A percentile compares a stretch with the other conserved stretches of the same genome.
Conservation (phyloP, 2,113 vertebrate species). For the Varanus salvator region DNA sequence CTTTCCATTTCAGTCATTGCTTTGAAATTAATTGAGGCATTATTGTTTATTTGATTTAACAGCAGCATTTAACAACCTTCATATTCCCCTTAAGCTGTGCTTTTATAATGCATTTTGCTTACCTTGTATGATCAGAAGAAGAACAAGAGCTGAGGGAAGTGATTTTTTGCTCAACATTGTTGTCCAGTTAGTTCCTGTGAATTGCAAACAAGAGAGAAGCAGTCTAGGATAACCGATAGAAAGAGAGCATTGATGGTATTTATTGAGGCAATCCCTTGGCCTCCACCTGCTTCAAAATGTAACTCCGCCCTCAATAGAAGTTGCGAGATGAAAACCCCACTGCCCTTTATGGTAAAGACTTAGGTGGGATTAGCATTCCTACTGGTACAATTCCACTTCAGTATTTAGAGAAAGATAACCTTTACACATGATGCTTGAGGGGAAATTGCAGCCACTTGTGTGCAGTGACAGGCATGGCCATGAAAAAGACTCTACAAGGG, state of each 20-base stretch:
- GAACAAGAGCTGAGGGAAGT: slow-evolving; percentile 26
- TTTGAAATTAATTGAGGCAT: not conserved
- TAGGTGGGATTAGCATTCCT: not conserved
- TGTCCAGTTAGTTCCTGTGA: not conserved
- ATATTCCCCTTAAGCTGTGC: not conserved
- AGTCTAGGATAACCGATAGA: fast-evolving
- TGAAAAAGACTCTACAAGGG: not conserved
- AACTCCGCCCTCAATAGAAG: slow-evolving; percentile 33
- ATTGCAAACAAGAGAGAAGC: not conserved
- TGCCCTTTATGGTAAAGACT: slow-evolving; percentile 8
- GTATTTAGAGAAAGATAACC: slow-evolving; percentile 55
- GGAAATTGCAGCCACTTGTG: slow-evolving; percentile 3
- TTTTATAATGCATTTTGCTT: slow-evolving; percentile 4
- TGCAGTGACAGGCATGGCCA: not conserved
- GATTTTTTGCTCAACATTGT: slow-evolving; percentile 43
- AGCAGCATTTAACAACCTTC: not conserved
- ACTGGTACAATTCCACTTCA: slow-evolving; percentile 29
- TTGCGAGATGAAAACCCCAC: slow-evolving; percentile 39
- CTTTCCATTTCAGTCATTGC: not conserved
- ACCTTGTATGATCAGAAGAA: slow-evolving; percentile 50
- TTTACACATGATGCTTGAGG: slow-evolving; percentile 1
- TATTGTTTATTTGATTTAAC: not conserved
- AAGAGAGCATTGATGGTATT: slow-evolving; percentile 45
- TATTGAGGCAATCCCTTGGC: slow-evolving; percentile 46
- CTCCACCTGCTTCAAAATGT: fast-evolving